Evolutionary conservation across 2,888 invertebrate species (phyloP).

Genomic region (Melanophora roralis): DNA sequence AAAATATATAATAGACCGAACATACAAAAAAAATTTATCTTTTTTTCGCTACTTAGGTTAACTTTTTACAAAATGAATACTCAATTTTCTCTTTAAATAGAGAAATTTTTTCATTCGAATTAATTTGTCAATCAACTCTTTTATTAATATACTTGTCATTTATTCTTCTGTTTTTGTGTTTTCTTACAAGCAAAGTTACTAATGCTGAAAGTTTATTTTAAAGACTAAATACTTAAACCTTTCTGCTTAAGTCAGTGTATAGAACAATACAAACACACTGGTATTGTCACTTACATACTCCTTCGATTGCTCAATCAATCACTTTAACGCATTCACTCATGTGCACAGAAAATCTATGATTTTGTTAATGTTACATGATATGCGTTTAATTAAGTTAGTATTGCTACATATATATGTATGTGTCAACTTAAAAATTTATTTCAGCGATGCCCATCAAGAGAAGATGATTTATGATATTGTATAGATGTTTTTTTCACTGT

Average conservation of each 20-base stretch:
- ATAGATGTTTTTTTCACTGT: too few species aligned
- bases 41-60: too few species aligned
- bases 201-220: not conserved
- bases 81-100: conserved; percentile 15
- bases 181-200: conserved; percentile 5
- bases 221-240: not conserved
- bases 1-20: too few species aligned
- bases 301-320: conserved; percentile 33
- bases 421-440: too few species aligned
- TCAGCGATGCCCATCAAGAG: too few species aligned
- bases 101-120: not conserved
- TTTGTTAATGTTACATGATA: too few species aligned
- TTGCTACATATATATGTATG: not conserved
- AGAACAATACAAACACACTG: conserved; percentile 1
- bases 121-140: conserved; percentile 29
- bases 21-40: too few species aligned
- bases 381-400: not conserved
- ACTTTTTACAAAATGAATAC: too few species aligned
- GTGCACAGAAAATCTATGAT: not conserved
- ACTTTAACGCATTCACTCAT: not conserved
- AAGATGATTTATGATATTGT: too few species aligned
- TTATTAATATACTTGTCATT: not conserved
- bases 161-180: not conserved
- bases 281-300: conserved; percentile 24
- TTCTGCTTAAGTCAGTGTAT: not conserved